Conservation (phyloP, 2,797 vertebrate genomes). For the Selene dorsalis region DNA sequence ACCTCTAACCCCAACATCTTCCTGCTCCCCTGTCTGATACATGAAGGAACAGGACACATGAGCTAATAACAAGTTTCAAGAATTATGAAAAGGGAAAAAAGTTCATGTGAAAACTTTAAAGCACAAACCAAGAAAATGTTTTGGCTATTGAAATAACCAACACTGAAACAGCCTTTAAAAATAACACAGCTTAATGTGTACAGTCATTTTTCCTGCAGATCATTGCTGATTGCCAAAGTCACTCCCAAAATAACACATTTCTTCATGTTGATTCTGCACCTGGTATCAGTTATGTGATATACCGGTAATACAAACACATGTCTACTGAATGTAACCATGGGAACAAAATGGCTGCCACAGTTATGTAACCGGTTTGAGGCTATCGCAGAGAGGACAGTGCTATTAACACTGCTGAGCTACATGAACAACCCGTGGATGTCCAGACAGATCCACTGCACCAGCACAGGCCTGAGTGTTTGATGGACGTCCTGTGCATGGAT, state of each 20-base stretch:
- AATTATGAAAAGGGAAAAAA: background rate
- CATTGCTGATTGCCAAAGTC: background rate
- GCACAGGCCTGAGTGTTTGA: too few species aligned
- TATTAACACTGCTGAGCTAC: background rate
- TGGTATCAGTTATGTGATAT: constrained; percentile 27
- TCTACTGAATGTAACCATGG: background rate
- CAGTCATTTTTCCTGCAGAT: too few species aligned
- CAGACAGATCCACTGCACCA: background rate
- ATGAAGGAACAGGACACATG: constrained; percentile 20
- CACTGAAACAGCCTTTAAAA: background rate
- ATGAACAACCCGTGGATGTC: constrained; percentile 1
- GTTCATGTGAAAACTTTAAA: background rate
- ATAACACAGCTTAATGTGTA: too few species aligned
- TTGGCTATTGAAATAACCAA: background rate
- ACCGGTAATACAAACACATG: background rate
- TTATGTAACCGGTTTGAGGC: constrained; percentile 41
- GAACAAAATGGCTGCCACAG: constrained; percentile 60
- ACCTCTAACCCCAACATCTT: constrained; percentile 77
- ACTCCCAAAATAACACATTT: background rate
- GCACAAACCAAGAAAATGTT: background rate
- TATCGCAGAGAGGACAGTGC: background rate
- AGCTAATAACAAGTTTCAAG: constrained; percentile 64
- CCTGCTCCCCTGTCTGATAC: constrained; percentile 68
- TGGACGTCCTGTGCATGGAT: too few species aligned
- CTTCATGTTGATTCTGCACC: constrained; percentile 4